These are phyloP conservation scores for Nibea albiflora DNA, from an alignment of 2,113 vertebrate genomes.

Conservation along the genomic window DNA sequence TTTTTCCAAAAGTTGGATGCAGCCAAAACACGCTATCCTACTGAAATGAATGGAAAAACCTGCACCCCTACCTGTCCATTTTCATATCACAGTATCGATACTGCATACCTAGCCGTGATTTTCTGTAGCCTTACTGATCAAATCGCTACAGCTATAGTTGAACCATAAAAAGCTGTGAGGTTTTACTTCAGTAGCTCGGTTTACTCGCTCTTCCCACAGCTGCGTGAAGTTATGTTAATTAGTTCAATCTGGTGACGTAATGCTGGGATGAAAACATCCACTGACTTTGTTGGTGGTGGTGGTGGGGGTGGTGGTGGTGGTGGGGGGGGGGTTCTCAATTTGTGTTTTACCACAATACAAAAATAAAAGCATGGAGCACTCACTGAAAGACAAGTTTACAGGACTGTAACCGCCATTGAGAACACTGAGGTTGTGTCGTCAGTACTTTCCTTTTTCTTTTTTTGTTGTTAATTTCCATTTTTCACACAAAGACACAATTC, in stretches of 20 bases:
- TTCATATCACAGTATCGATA: too few relatives aligned
- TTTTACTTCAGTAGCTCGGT: not conserved
- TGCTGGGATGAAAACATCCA: not conserved
- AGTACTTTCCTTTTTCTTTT: not conserved
- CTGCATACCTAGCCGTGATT: not conserved
- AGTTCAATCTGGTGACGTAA: conserved; percentile 3
- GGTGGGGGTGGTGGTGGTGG: too few relatives aligned
- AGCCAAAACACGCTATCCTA: too few relatives aligned
- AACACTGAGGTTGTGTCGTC: conserved; percentile 42
- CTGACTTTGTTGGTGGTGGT: not conserved
- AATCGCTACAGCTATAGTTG: too few relatives aligned
- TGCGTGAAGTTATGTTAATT: conserved; percentile 12
- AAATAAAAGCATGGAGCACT: conserved; percentile 20
- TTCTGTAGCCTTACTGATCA: not conserved
- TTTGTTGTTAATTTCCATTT: conserved; percentile 53
- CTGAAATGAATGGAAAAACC: too few relatives aligned
- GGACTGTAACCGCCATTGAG: not conserved
- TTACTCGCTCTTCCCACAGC: conserved; percentile 1
- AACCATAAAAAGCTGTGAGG: not conserved
- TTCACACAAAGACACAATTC: conserved; percentile 62
- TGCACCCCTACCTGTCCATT: too few relatives aligned
- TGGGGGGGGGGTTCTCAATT: not conserved
- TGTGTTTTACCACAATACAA: not conserved
- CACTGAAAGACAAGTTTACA: not conserved
- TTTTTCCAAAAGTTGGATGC: too few relatives aligned